Base-by-base conservation (phyloP, 1,140 invertebrate species). In the Bradysia coprophila region DNA sequence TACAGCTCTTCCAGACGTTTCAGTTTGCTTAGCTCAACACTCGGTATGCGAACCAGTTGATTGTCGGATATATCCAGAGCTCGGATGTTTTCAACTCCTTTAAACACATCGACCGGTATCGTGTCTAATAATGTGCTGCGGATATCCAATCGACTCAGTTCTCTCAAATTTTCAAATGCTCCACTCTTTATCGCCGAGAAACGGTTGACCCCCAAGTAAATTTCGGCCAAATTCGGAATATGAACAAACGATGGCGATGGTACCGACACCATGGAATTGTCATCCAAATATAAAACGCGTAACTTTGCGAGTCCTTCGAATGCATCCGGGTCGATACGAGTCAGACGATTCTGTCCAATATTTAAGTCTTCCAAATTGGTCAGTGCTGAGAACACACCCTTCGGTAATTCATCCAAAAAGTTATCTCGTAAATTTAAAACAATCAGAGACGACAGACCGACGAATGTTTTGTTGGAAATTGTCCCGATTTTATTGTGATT, bases 301-400 rank as follows among this genome's bases (percentile, higher is more conserved):
- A 90, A 67, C 0, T 74, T 70, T 2, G 65, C 63, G 13, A 90
- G 57, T 5, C 81, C 82, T 34, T 72, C 68, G 52, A 90, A 90
- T 3, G 83, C 78, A 39, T 67, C 68, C 0, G 72, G 67, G 46
- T 84, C 78, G n/a, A 90, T 74, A 46, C 68, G 69, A 2, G 75
- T 73, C 52, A 90, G 81, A 45, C 77, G 70, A 56, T 91, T 91
- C 50, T 81, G 70, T 1, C 81, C 81, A 18, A 91, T 63, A 59
- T 89, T 83, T 9, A 91, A 63, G 51, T 85, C 78, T 53, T 85
- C 77, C 22, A 91, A 62, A 45, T 73, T 74, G 3, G 71, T 69
- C 33, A 87, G 57, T 10, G 73, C 71, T 1, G 67, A 63, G 58
- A 91, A 91, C 11, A 82, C 59, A 23, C 74, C 73, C 45, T 72